Evolutionary conservation across 2,797 vertebrate genomes (phyloP), one percentile per base, ranked within the genome.

Genomic region (Ataeniobius toweri): DNA sequence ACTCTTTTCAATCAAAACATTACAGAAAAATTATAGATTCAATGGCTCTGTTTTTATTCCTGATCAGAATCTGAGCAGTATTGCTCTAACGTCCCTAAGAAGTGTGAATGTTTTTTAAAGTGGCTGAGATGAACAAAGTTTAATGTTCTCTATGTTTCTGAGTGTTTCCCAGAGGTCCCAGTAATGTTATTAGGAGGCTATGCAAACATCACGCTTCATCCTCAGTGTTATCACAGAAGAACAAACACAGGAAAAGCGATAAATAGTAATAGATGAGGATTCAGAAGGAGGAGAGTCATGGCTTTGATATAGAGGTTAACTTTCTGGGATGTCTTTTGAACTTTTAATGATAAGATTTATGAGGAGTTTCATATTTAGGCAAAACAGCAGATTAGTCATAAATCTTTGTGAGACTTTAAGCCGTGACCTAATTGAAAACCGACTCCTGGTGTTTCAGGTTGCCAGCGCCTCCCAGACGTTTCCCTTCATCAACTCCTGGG

Each of bases 391-490:
- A 76, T 78, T 4, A 56, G 84, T 73, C 88, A 88, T 90, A 90
- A 91, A 91, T 94, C 87, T 86, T 75, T 2, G 71, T 89, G 87
- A 93, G 89, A 92, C 85, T 83, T 85, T 80, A 84, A 90, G 92
- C 85, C 73, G 82, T 78, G 86, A 78, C 87, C 85, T 85, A 88
- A 94, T 93, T 93, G 94, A 93, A 95, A 96, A 92, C 91, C 31
- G 91, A 96, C 92, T 86, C 92, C 84, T 75, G 76, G 55, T 91
- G 93, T 95, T 94, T 93, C 92, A 84, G 76, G 56, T 75, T 74
- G 85, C 82, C 73, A 74, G 81, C 79, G 84, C 80, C 85, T 83
- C 89, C 89, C 51, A 6, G 28, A 18, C 3, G 20, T 48, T 63
- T 50, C 88, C 82, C 87, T 86, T 87, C 89, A 76, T 90, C 84